These are phyloP conservation scores for Ciconia stormi DNA, from an alignment of 2,113 vertebrate genomes.

Conservation along the genomic window DNA sequence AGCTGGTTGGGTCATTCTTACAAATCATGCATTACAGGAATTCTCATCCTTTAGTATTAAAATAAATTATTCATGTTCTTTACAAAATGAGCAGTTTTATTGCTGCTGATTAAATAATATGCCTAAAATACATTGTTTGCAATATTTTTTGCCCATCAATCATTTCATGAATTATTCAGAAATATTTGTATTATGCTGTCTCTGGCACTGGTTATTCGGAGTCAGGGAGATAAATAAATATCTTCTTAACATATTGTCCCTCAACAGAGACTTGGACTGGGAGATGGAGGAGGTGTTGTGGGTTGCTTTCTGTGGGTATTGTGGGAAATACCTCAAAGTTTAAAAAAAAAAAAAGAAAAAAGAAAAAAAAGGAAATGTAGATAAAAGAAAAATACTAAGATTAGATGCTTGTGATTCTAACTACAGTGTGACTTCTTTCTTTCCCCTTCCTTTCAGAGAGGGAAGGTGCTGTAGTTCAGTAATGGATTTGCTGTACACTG, in stretches of 20 bases:
- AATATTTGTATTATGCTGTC: background rate
- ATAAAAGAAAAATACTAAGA: background rate
- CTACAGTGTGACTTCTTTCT: background rate
- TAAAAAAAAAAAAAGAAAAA: background rate
- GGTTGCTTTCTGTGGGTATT: background rate
- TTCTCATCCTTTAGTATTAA: background rate
- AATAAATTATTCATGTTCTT: background rate
- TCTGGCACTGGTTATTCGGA: background rate
- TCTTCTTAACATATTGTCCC: background rate
- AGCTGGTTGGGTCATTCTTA: background rate
- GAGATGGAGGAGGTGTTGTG: background rate
- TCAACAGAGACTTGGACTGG: background rate
- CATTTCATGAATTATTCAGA: constrained; percentile 12
- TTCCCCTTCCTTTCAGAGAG: background rate
- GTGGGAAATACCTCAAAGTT: background rate
- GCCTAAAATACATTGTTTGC: background rate
- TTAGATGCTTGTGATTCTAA: background rate
- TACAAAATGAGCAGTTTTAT: background rate
- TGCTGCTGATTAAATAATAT: background rate
- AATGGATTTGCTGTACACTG: background rate
- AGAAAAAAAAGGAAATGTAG: background rate
- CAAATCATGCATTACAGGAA: background rate
- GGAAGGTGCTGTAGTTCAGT: background rate
- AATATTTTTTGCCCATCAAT: background rate
- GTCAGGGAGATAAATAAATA: background rate